Conservation (phyloP, 2,888 invertebrate genomes). For the Leucozona laternaria region DNA sequence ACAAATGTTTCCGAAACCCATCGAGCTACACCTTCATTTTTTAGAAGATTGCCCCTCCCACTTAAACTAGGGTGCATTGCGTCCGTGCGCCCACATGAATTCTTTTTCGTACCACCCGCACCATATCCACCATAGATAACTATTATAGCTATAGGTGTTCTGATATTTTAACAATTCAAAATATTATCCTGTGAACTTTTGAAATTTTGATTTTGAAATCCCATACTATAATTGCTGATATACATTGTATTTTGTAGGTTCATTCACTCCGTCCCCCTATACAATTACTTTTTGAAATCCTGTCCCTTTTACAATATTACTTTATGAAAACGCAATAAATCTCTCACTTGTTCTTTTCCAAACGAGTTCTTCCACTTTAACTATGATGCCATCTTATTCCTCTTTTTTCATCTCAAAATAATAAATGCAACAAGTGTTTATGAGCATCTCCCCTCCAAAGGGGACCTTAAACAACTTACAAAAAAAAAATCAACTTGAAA, state of each 20-base stretch:
- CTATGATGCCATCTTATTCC: conserved; percentile 12
- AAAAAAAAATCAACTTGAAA: conserved; percentile 14
- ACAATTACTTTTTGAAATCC: neutral
- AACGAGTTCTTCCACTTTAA: conserved; percentile 59
- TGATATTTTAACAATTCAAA: no score
- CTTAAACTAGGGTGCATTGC: no score
- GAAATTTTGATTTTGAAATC: no score
- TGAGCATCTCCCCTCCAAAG: conserved; percentile 5
- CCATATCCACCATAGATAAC: no score
- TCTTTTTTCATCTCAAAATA: conserved; percentile 26
- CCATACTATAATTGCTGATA: no score
- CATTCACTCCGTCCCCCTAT: neutral
- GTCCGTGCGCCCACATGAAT: no score
- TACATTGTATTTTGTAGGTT: neutral
- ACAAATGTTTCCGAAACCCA: no score
- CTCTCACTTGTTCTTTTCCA: conserved; percentile 53
- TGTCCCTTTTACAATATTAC: neutral
- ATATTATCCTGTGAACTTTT: no score
- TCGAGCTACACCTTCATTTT: no score
- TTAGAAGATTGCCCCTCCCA: no score
- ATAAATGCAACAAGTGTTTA: conserved; percentile 64
- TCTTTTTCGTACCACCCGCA: no score
- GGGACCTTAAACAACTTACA: conserved; percentile 1
- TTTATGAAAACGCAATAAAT: conserved; percentile 43
- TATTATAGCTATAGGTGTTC: no score